Conservation (phyloP, 2,888 invertebrate genomes). For the Eumerus sabulonum region DNA sequence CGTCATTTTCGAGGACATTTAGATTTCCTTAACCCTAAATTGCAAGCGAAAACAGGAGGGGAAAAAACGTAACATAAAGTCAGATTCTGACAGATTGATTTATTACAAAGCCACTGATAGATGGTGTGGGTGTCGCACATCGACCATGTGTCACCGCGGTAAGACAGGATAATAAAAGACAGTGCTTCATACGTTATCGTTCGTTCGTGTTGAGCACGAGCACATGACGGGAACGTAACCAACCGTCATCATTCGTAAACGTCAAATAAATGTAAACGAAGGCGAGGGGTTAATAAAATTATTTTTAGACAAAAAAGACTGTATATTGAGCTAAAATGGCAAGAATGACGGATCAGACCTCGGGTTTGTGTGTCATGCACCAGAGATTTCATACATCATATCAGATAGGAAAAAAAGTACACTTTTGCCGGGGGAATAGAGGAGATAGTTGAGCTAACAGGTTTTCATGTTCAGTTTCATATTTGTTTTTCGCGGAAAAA, state of each 20-base stretch:
- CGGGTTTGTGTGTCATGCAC: conserved; percentile 31
- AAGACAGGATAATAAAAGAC: conserved; percentile 61
- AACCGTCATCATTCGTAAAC: conserved; percentile 54
- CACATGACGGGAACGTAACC: conserved; percentile 31
- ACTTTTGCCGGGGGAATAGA: conserved; percentile 13
- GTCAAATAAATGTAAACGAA: conserved; percentile 58
- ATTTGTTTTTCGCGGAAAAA: too few relatives aligned
- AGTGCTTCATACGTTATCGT: conserved; percentile 31
- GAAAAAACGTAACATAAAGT: conserved; percentile 56
- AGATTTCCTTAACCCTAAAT: conserved; percentile 20
- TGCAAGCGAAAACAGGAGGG: conserved; percentile 26
- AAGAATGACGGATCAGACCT: conserved; percentile 33
- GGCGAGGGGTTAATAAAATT: conserved; percentile 57
- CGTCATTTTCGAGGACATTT: neutral
- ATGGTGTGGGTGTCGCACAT: conserved; percentile 56
- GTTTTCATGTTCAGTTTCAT: conserved; percentile 59
- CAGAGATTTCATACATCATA: conserved; percentile 23
- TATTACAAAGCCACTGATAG: conserved; percentile 56
- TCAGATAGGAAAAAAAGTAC: neutral
- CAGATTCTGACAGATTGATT: conserved; percentile 65
- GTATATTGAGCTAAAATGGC: neutral
- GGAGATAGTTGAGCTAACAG: conserved; percentile 29
- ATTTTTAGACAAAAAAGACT: conserved; percentile 38
- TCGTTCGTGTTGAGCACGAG: neutral
- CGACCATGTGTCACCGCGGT: conserved; percentile 30